Evolutionary conservation across 2,113 vertebrate species (phyloP).

Genomic region (Lagopus muta): DNA sequence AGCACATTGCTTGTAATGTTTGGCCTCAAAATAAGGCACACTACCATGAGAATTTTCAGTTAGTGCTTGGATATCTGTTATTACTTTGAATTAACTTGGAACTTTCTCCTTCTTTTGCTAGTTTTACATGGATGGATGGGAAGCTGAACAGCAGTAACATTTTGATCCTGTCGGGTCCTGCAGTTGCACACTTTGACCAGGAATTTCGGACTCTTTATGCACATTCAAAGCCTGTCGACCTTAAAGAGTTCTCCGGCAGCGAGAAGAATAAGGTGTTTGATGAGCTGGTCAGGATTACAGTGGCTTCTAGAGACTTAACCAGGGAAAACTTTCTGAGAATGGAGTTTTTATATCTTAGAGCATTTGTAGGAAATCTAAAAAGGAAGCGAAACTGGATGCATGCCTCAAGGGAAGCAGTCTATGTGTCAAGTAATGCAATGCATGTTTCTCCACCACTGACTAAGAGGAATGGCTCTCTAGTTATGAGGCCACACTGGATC

Average conservation of each 20-base stretch:
- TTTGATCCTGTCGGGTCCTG: conserved; percentile 91
- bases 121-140: conserved; percentile 95
- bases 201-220: conserved; percentile 95
- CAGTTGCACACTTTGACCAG: conserved; percentile 91
- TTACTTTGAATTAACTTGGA: not conserved
- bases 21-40: not conserved
- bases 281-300: conserved; percentile 74
- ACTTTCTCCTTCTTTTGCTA: conserved; percentile 60
- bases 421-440: not conserved
- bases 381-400: not conserved
- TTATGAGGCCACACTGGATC: conserved; percentile 41
- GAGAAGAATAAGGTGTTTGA: conserved; percentile 76
- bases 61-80: not conserved
- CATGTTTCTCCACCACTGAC: conserved; percentile 71
- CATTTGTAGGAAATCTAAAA: conserved; percentile 77
- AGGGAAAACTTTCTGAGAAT: conserved; percentile 67
- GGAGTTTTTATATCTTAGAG: conserved; percentile 81
- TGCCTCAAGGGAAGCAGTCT: not conserved
- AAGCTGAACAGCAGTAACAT: conserved; percentile 96
- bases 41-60: not conserved
- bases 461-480: conserved; percentile 72
- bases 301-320: conserved; percentile 71
- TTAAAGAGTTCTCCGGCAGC: conserved; percentile 70
- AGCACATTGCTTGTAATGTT: not conserved
- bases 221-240: conserved; percentile 84